Conservation (phyloP, 2,888 invertebrate species). For the Mellilla xanthometata region DNA sequence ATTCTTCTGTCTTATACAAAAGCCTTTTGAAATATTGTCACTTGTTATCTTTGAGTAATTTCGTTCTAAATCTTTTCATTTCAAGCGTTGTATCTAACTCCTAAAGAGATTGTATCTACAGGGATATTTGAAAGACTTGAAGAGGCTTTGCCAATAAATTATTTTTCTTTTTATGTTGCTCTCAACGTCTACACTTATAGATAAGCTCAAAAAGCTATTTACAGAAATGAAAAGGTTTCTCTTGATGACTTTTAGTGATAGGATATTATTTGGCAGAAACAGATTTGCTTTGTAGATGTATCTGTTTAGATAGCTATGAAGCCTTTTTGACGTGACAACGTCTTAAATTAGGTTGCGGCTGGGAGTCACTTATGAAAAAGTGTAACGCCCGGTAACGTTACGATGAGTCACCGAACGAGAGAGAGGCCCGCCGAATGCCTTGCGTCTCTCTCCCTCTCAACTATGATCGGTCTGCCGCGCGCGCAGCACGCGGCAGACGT, state of each 20-base stretch:
- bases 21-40: slow-evolving; percentile 1
- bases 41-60: slow-evolving; percentile 17
- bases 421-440: too few relatives aligned
- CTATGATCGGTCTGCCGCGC: too few relatives aligned
- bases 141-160: slow-evolving; percentile 29
- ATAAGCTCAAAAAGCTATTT: slow-evolving; percentile 29
- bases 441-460: too few relatives aligned
- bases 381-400: too few relatives aligned
- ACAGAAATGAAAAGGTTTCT: slow-evolving; percentile 15
- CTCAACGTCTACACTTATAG: slow-evolving; percentile 27
- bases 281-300: too few relatives aligned
- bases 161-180: slow-evolving; percentile 33
- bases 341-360: too few relatives aligned
- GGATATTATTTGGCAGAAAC: not conserved
- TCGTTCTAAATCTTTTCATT: slow-evolving; percentile 26
- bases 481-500: too few relatives aligned
- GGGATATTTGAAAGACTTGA: slow-evolving; percentile 24
- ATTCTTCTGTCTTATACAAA: too few relatives aligned
- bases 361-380: too few relatives aligned
- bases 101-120: slow-evolving; percentile 28
- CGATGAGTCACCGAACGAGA: too few relatives aligned
- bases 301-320: too few relatives aligned
- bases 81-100: slow-evolving; percentile 24
- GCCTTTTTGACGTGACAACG: too few relatives aligned
- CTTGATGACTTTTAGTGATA: slow-evolving; percentile 11